Base-by-base conservation (phyloP, 2,797 vertebrate genomes). In the Gila robusta region DNA sequence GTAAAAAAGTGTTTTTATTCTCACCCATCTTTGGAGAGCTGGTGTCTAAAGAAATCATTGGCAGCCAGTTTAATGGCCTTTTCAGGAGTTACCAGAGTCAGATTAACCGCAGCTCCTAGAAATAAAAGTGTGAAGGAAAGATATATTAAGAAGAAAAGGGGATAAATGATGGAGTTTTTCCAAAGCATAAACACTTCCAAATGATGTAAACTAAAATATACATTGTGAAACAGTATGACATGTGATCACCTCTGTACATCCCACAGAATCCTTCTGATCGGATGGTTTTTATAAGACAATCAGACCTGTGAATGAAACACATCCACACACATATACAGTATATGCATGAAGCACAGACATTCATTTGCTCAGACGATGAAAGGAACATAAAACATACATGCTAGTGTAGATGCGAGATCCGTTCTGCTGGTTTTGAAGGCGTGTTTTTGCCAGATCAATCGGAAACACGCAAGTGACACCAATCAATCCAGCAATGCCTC, bases 391-490 rank as follows among this genome's bases (percentile, higher is more conserved):
- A 35, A 93, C 95, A 94, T 92, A 97, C 96, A 97, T 95, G 95
- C 95, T 96, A 76, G 67, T 87, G 89, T 97, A 97, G 91, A 97
- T 87, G 66, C 94, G 94, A 77, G 96, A 95, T 70, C 96, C 95
- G 90, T 96, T 96, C 91, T 96, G 96, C 92, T 97, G 96, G 92
- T 96, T 97, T 93, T 97, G 96, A 86, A 97, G 93, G 82, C 96
- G 92, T 2, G 96, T 97, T 92, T 97, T 97, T 59, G 96, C 96
- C 92, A 97, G 90, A 90, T 97, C 96, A 78, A 97, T 96, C 52
- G 96, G 96, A 93, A 97, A 97, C 17, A 97, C 96, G 6, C 96
- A 97, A 85, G 96, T 96, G 87, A 97, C 96, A 2, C 96, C 96
- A 0, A 97, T 96, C 80, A 97, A 92, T 64, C 96, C 96, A 11